Percentiles rank a stretch among this genome's conserved stretches.
phyloP scores from a whole-genome alignment of 2,113 vertebrate species.

The Oryzias melastigma region DNA sequence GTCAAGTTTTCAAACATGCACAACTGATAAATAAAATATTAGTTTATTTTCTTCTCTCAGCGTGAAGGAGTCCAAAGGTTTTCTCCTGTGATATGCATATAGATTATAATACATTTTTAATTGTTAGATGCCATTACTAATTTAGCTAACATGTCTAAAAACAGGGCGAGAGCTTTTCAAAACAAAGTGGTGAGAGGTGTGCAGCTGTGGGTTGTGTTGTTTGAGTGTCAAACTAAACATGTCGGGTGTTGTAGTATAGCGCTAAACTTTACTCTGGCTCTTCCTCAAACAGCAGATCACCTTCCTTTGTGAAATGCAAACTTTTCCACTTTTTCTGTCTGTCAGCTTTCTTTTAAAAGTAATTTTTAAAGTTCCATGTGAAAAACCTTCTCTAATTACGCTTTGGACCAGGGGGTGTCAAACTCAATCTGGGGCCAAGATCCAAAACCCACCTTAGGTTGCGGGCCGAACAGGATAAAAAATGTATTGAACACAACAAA shows the following conservation, averaged over 20 bases:
- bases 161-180: constrained; percentile 8
- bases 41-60: constrained; percentile 30
- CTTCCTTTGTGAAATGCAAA: neutral
- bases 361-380: no score
- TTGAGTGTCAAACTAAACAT: constrained; percentile 50
- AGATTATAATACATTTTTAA: constrained; percentile 35
- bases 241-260: constrained; percentile 23
- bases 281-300: constrained; percentile 6
- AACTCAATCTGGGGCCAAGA: no score
- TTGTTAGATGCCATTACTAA: constrained; percentile 29
- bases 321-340: no score
- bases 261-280: constrained; percentile 9
- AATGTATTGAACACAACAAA: no score
- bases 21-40: constrained; percentile 42
- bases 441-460: no score
- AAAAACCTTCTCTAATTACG: no score
- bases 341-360: no score
- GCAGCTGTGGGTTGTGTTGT: constrained; percentile 25
- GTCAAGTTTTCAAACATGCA: constrained; percentile 17
- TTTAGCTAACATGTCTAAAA: constrained; percentile 27
- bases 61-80: constrained; percentile 14
- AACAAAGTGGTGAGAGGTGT: constrained; percentile 20
- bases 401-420: no score
- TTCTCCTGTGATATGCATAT: constrained; percentile 10
- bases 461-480: no score